Percentiles rank a stretch among this genome's conserved stretches.
phyloP scores from a whole-genome alignment of 2,888 invertebrate genomes.

The Ophioninae sp. region DNA sequence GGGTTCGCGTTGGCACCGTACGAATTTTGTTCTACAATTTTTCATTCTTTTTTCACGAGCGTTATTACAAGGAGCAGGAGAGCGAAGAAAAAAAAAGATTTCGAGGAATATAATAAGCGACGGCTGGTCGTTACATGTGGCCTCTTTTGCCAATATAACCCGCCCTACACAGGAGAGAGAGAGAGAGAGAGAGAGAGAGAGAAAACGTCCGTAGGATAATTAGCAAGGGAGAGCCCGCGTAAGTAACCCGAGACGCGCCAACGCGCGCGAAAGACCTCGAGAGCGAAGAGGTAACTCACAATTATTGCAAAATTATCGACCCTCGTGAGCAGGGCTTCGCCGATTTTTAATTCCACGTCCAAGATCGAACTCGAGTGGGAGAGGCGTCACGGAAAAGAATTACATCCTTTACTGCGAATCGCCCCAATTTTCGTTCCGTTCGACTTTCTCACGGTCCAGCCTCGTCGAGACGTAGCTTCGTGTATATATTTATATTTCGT shows the following conservation, averaged over 20 bases:
- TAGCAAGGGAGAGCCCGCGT: slow-evolving; percentile 26
- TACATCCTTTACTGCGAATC: slow-evolving; percentile 54
- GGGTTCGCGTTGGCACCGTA: too few relatives aligned
- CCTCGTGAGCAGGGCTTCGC: slow-evolving; percentile 33
- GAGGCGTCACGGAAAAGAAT: slow-evolving; percentile 50
- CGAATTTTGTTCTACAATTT: too few relatives aligned
- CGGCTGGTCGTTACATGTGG: slow-evolving; percentile 41
- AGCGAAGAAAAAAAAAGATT: slow-evolving; percentile 1
- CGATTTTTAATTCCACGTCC: slow-evolving; percentile 56
- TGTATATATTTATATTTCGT: not conserved
- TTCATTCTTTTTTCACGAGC: not conserved
- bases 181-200: slow-evolving; percentile 6
- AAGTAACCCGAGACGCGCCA: slow-evolving; percentile 29
- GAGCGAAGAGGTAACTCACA: slow-evolving; percentile 44
- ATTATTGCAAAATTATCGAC: slow-evolving; percentile 59
- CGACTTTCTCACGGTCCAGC: slow-evolving; percentile 53
- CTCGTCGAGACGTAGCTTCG: slow-evolving; percentile 3
- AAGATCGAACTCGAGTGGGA: slow-evolving; percentile 11
- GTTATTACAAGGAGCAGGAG: not conserved
- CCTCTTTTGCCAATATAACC: slow-evolving; percentile 33
- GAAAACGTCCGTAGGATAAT: slow-evolving; percentile 44
- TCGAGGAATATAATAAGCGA: slow-evolving; percentile 34
- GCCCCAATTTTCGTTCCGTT: slow-evolving; percentile 44
- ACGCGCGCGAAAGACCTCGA: slow-evolving; percentile 17
- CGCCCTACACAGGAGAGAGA: slow-evolving; percentile 8